Evolutionary conservation across 2,113 vertebrate genomes (phyloP).

Genomic region (Aix galericulata): DNA sequence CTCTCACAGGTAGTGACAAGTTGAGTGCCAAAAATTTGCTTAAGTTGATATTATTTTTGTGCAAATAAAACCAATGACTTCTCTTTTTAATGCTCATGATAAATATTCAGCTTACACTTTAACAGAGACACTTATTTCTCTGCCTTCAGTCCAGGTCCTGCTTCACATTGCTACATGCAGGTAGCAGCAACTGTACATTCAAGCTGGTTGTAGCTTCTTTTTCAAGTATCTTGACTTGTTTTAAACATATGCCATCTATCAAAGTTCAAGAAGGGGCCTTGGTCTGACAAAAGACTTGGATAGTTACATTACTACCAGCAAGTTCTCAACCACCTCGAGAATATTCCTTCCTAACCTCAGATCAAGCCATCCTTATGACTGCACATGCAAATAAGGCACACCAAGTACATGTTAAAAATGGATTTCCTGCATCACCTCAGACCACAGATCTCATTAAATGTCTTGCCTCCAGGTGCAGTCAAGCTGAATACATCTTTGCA

Average conservation of each 20-base stretch:
- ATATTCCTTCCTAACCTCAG: not conserved
- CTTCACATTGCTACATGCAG: not conserved
- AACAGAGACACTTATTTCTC: not conserved
- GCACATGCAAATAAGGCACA: not conserved
- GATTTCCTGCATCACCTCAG: not conserved
- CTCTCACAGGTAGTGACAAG: not conserved
- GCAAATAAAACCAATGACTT: conserved; percentile 1
- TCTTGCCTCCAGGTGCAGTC: not conserved
- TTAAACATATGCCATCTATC: not conserved
- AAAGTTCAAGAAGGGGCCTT: not conserved
- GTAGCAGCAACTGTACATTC: not conserved
- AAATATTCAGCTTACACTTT: not conserved
- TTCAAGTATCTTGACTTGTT: not conserved
- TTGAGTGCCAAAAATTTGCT: not conserved
- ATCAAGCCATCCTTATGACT: not conserved
- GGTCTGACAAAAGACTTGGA: not conserved
- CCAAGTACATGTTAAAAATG: not conserved
- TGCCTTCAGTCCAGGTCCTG: not conserved
- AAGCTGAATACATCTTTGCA: not conserved
- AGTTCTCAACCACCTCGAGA: not conserved
- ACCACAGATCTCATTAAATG: not conserved
- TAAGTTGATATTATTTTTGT: not conserved
- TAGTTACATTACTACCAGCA: not conserved
- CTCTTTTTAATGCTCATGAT: not conserved
- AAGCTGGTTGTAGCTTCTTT: not conserved